Conservation (phyloP, 2,113 vertebrate species). For the Oophaga pumilio region DNA sequence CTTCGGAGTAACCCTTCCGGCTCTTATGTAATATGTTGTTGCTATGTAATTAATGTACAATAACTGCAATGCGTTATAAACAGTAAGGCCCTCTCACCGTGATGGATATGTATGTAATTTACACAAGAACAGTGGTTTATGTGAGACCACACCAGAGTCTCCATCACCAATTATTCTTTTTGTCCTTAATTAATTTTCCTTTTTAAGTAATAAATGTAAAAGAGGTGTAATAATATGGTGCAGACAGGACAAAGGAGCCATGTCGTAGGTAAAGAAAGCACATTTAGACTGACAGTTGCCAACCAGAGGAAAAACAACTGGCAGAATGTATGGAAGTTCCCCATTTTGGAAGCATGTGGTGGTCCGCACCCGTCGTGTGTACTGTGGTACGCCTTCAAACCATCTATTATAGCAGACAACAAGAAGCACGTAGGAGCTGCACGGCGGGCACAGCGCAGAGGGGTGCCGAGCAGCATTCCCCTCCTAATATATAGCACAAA, state of each 20-base stretch:
- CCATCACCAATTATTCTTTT: neutral
- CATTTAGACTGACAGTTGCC: neutral
- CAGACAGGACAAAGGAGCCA: neutral
- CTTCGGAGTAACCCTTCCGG: conserved; percentile 36
- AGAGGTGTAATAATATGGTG: conserved; percentile 1
- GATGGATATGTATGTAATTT: conserved; percentile 45
- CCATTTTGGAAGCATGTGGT: neutral
- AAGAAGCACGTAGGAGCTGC: too few species aligned
- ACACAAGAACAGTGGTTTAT: conserved; percentile 13
- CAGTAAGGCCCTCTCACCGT: neutral
- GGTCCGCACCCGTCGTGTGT: neutral
- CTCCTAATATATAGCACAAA: too few species aligned
- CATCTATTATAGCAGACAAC: neutral
- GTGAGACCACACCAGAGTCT: neutral
- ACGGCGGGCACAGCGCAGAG: too few species aligned
- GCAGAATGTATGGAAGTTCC: neutral
- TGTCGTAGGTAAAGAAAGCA: neutral
- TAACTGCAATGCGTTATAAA: conserved; percentile 12
- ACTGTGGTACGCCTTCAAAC: neutral
- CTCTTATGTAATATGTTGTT: conserved; percentile 38
- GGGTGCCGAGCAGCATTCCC: too few species aligned
- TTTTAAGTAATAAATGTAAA: neutral
- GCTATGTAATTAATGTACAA: conserved; percentile 36
- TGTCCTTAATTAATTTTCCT: conserved; percentile 19
- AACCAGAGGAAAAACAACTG: neutral